Conservation (phyloP, 2,797 vertebrate species). For the Philypnodon macrostomus region DNA sequence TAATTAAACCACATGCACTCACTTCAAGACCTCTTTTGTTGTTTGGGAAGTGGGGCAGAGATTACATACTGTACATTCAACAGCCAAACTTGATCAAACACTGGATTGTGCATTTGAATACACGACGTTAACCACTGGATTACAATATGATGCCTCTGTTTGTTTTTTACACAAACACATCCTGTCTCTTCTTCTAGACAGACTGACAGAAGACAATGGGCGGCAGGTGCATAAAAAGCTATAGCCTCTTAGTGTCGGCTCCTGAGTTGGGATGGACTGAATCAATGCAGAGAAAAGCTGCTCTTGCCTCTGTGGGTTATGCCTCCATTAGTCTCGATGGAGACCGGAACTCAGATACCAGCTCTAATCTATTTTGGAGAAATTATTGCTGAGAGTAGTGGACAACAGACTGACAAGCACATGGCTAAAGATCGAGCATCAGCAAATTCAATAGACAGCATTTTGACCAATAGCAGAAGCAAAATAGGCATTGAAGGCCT, state of each 20-base stretch:
- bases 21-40: too few relatives aligned
- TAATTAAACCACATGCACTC: too few relatives aligned
- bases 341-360: slow-evolving; percentile 61
- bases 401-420: slow-evolving; percentile 25
- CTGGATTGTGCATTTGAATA: too few relatives aligned
- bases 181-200: too few relatives aligned
- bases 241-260: slow-evolving; percentile 42
- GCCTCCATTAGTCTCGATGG: slow-evolving; percentile 74
- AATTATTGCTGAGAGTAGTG: slow-evolving; percentile 44
- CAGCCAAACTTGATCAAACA: too few relatives aligned
- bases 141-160: too few relatives aligned
- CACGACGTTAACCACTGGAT: too few relatives aligned
- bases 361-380: slow-evolving; percentile 65
- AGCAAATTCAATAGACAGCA: slow-evolving; percentile 24
- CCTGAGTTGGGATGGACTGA: slow-evolving; percentile 42
- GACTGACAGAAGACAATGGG: slow-evolving; percentile 10
- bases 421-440: slow-evolving; percentile 24
- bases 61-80: too few relatives aligned
- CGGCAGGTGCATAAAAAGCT: slow-evolving; percentile 37
- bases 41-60: too few relatives aligned
- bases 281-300: slow-evolving; percentile 66
- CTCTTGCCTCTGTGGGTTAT: slow-evolving; percentile 50
- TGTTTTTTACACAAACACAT: neutral
- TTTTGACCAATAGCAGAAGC: slow-evolving; percentile 4
- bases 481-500: neutral